Evolutionary conservation across 2,797 vertebrate species (phyloP), one percentile per base, ranked within the genome.

Genomic region (Halcyon chelicuti): DNA sequence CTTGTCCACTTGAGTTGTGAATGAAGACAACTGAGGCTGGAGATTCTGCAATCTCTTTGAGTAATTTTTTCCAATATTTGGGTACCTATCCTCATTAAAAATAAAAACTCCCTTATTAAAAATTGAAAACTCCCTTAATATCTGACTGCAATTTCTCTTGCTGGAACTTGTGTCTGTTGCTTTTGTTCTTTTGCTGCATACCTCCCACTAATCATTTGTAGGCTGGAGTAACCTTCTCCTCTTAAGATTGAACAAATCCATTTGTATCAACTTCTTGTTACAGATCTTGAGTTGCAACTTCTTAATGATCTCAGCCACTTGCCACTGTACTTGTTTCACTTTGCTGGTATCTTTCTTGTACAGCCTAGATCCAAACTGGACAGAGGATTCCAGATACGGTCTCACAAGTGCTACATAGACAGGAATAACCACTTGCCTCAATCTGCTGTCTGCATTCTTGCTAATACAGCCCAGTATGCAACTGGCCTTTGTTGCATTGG

Each of bases 41-140:
- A 23, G 12, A 51, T 62, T 80, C 33, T 17, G 37, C n/a, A 68
- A n/a, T 1, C 3, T 61, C 14, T 66, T 67, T 58, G 14, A 35
- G 26, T 16, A 68, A 37, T 8, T 26, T 44, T 79, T 90, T 18
- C 12, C 14, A 71, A 9, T 62, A 58, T 12, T 73, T 68, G 31
- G 3, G 3, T 73, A 51, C 9, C 3, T 37, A 39, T 2, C 6
- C 5, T 76, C 0, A 40, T 39, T 72, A 62, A 17, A 4, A 47
- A 5, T 10, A 54, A 61, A 39, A 39, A 39, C 11, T 39, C 12
- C 37, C 37, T 12, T 39, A 39, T 39, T 12, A 39, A 60, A 16
- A 39, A 39, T 12, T 47, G 39, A 17, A 28, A 17, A 26, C 10
- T 26, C 46, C 21, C 16, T 31, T 47, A 63, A 23, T n/a, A 52